These are phyloP conservation scores for Bos indicus DNA, from an alignment of 2,113 vertebrate genomes.

Conservation along the genomic window DNA sequence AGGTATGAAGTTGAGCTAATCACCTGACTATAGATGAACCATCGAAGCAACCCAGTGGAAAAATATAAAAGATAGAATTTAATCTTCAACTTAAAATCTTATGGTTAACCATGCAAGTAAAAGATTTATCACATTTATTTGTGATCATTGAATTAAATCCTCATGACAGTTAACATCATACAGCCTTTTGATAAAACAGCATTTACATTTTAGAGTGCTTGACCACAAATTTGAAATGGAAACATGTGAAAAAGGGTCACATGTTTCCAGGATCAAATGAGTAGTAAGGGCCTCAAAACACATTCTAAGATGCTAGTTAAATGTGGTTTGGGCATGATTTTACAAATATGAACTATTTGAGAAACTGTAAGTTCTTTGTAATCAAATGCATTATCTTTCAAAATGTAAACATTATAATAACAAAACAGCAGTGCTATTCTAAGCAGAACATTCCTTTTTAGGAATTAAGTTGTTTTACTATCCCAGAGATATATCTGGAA, in stretches of 20 bases:
- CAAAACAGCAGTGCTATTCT: not conserved
- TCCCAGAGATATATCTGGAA: not conserved
- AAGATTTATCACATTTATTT: constrained; percentile 66
- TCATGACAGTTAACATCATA: constrained; percentile 34
- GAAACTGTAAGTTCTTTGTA: not conserved
- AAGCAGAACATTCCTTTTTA: not conserved
- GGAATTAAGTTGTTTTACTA: not conserved
- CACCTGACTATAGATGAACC: not conserved
- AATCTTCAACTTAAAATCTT: constrained; percentile 64
- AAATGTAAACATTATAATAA: not conserved
- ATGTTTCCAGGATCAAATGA: not conserved
- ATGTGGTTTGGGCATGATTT: not conserved
- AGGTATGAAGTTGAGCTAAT: not conserved
- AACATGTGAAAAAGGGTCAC: not conserved
- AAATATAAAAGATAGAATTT: constrained; percentile 45
- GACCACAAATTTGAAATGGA: not conserved
- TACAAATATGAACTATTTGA: not conserved
- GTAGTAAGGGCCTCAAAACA: not conserved
- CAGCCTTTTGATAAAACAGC: constrained; percentile 51
- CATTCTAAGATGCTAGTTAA: not conserved
- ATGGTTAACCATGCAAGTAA: constrained; percentile 71
- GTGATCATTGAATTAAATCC: constrained; percentile 61
- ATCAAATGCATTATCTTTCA: not conserved
- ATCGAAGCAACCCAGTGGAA: not conserved
- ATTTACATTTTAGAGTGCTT: constrained; percentile 42